These are phyloP conservation scores for Clarias macrocephalus DNA, from an alignment of 2,113 vertebrate genomes.

Conservation along the genomic window DNA sequence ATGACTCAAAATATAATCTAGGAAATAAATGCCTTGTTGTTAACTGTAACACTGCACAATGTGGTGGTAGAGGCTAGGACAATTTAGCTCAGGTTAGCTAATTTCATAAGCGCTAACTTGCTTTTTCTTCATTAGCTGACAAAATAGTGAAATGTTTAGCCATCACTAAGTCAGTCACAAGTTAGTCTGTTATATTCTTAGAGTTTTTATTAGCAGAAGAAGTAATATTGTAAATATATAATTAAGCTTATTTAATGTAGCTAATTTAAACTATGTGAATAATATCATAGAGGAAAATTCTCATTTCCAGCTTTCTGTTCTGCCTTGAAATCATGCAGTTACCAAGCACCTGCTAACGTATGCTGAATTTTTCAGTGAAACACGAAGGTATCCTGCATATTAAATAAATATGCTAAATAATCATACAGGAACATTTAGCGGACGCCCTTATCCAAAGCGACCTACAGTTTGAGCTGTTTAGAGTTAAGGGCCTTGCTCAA, in stretches of 20 bases:
- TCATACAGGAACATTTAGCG: too few species aligned
- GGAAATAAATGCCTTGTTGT: not conserved
- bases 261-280: not conserved
- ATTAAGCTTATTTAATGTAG: not conserved
- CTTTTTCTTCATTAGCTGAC: not conserved
- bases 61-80: not conserved
- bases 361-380: not conserved
- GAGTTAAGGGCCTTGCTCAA: too few species aligned
- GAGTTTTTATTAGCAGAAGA: not conserved
- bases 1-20: too few species aligned
- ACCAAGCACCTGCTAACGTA: not conserved
- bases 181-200: not conserved
- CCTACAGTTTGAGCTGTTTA: too few species aligned
- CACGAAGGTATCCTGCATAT: not conserved
- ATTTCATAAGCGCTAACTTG: not conserved
- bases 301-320: not conserved
- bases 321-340: not conserved
- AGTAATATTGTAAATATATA: not conserved
- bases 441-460: too few species aligned
- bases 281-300: not conserved
- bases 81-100: not conserved
- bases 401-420: too few species aligned
- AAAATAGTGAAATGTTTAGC: not conserved
- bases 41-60: not conserved
- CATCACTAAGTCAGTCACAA: not conserved